These are phyloP conservation scores for Eulemur rufifrons DNA, from an alignment of 2,113 vertebrate species.

Conservation along the genomic window DNA sequence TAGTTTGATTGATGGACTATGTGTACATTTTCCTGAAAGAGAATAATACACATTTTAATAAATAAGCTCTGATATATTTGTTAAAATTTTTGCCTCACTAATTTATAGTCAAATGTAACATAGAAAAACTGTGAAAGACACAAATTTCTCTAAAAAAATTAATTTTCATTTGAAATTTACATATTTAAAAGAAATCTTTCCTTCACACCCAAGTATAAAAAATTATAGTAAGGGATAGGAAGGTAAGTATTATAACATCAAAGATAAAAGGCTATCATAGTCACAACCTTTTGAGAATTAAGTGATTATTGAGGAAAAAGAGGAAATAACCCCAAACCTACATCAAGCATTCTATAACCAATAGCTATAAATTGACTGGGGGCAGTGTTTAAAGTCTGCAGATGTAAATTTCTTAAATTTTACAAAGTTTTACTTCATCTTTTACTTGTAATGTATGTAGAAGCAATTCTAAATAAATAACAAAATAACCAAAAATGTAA, in stretches of 20 bases:
- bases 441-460: background rate
- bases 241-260: background rate
- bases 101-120: constrained; percentile 22
- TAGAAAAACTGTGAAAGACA: background rate
- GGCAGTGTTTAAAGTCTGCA: background rate
- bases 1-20: constrained; percentile 45
- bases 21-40: constrained; percentile 34
- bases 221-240: background rate
- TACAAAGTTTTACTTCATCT: constrained; percentile 34
- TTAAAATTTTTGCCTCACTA: background rate
- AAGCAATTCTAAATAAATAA: background rate
- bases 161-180: constrained; percentile 45
- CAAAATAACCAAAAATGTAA: constrained; percentile 37
- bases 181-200: constrained; percentile 8
- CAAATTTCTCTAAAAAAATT: constrained; percentile 14
- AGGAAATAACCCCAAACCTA: background rate
- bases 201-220: constrained; percentile 20
- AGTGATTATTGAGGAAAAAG: background rate
- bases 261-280: background rate
- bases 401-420: background rate
- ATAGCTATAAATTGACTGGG: background rate
- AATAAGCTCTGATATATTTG: constrained; percentile 4
- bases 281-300: background rate
- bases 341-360: background rate
- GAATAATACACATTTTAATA: constrained; percentile 46